Evolutionary conservation across 2,113 vertebrate species (phyloP), one percentile per base, ranked within the genome.

Genomic region (Campylorhamphus procurvoides): DNA sequence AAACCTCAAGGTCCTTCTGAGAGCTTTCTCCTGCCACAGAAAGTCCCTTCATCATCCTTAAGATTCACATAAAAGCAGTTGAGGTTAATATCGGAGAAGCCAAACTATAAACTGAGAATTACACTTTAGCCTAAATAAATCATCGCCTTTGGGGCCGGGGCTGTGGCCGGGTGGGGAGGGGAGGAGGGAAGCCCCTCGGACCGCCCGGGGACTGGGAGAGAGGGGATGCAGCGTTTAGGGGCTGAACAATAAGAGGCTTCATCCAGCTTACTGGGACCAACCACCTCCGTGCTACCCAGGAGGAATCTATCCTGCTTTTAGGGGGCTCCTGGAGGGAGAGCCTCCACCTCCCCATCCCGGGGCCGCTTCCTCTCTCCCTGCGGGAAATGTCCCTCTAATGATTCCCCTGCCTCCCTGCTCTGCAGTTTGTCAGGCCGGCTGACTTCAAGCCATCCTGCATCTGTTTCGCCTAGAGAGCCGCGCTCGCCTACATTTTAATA

Each of bases 401-500:
- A 94, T 88, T 93, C 92, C 94, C 76, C 92, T 55, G 95, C 59
- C 90, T 75, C 80, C 42, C 75, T 89, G 96, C 73, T 97, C 96
- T 96, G 96, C 96, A 95, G 72, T 96, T 95, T 59, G 96, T 96
- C 96, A 97, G 93, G 15, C 80, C 1, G 75, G 64, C 95, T 90
- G 90, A 93, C 88, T 96, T 86, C 49, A 33, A 94, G 88, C 92
- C 92, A 35, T 94, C 83, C 83, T 89, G 88, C 96, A 96, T 97
- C 94, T 96, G 96, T 95, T 97, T 90, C 6, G 90, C 93, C 93
- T 92, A n/a, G 88, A 96, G 93, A 96, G 94, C 88, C 5, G 3
- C 56, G n/a, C 88, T 97, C 66, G 68, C 93, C 94, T 95, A 18
- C 93, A 0, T 94, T 96, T 96, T 97, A 97, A 93, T 96, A 94